phyloP scores from a whole-genome alignment of 2,888 invertebrate species.

The Physocephala rufipes region DNA sequence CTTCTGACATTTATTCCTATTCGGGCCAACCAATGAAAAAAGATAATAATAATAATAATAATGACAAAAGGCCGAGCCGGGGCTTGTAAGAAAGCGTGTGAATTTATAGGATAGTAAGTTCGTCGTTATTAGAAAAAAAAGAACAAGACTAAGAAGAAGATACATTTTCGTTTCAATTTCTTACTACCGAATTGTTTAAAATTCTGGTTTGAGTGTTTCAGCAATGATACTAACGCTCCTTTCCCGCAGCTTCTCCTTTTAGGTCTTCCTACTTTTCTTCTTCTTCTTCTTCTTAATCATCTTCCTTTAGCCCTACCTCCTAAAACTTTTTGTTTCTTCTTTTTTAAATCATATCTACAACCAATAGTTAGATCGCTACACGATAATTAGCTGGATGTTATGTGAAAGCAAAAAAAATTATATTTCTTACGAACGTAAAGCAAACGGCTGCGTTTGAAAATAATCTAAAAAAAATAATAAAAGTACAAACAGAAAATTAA shows the following conservation, averaged over 20 bases:
- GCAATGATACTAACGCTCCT: no score
- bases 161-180: conserved; percentile 17
- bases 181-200: neutral
- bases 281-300: neutral
- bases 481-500: no score
- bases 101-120: conserved; percentile 30
- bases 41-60: no score
- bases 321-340: neutral
- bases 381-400: conserved; percentile 28
- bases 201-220: no score
- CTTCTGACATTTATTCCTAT: conserved; percentile 8
- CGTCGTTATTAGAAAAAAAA: no score
- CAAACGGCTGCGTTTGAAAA: no score
- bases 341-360: neutral
- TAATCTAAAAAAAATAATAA: no score
- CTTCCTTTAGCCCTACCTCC: neutral
- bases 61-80: neutral
- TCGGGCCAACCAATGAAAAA: conserved; percentile 10
- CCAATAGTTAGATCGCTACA: conserved; percentile 21
- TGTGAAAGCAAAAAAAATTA: neutral
- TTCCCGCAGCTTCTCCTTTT: no score
- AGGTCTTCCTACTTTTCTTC: neutral
- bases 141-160: conserved; percentile 20
- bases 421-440: no score
- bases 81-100: conserved; percentile 23